Evolutionary conservation across 2,888 invertebrate species (phyloP), one percentile per base, ranked within the genome.

Genomic region (Cenopis cana): DNA sequence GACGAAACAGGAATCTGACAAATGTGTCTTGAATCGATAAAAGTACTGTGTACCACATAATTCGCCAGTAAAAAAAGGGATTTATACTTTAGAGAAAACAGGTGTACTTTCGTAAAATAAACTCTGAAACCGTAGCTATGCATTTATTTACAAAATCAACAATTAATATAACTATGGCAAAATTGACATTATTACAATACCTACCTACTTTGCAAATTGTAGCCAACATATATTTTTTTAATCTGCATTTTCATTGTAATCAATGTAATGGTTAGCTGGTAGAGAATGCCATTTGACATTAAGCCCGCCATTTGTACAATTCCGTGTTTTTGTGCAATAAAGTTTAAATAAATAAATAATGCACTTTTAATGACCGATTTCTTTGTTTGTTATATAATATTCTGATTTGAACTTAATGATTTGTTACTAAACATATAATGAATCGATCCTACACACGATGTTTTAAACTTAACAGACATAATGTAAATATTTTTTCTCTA

Each of bases 71-170:
- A n/a, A n/a, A n/a, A n/a, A n/a, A n/a, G n/a, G n/a, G n/a, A n/a
- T n/a, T n/a, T n/a, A n/a, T n/a, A n/a, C n/a, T n/a, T 0, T 38
- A 38, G 12, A 38, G 14, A 41, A 41, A 14, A 33, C 6, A 33
- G 14, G 14, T 14, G 41, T 14, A 41, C 41, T 5, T 41, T 41
- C 14, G 14, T 41, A 14, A 60, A 61, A 49, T 17, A 12, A 11
- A 49, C 9, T 59, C 20, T 18, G 3, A 0, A 61, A 12, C 24
- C n/a, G 41, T 60, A 60, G 24, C 29, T 52, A 62, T 52, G n/a
- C 20, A 52, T 62, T 62, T 62, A 62, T 62, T 62, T 52, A 18
- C 62, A 62, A 36, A 61, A 59, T 59, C 41, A 62, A 61, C 61
- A 61, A 61, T 18, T 14, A 62, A 20, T 52, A 33, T 52, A 62